Evolutionary conservation across 92 coral and sea anemone genomes (phyloP).

Genomic region (Porites rus): DNA sequence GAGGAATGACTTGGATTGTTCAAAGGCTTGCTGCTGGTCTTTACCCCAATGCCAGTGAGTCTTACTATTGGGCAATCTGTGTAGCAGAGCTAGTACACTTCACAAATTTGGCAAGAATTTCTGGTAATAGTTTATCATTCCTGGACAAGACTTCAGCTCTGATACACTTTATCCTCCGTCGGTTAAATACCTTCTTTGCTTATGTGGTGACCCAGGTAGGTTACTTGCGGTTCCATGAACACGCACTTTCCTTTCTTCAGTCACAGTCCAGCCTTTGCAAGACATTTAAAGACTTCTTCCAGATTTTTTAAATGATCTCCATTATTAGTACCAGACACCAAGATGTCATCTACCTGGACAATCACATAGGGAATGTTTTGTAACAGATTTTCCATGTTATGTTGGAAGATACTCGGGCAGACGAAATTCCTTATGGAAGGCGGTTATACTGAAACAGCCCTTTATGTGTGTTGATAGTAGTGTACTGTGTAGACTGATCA

Average conservation of each 20-base stretch:
- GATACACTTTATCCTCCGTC: conserved; percentile 41
- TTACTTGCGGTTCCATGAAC: conserved; percentile 34
- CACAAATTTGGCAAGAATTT: conserved; percentile 49
- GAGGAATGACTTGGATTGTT: conserved; percentile 23
- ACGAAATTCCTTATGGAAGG: conserved; percentile 1
- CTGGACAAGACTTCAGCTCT: conserved; percentile 54
- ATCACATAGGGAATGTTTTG: not conserved
- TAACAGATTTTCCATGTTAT: not conserved
- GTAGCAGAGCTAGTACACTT: conserved; percentile 45
- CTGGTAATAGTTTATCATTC: conserved; percentile 53
- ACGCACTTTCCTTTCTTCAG: conserved; percentile 9
- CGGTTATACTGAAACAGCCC: not conserved
- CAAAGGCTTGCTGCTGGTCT: conserved; percentile 37
- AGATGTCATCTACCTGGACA: too few species aligned
- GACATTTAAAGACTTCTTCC: too few species aligned
- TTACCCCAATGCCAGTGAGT: conserved; percentile 37
- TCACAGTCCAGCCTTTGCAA: too few species aligned
- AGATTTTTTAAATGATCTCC: too few species aligned
- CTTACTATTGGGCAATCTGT: conserved; percentile 14
- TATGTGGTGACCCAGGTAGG: conserved; percentile 35
- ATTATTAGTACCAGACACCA: too few species aligned
- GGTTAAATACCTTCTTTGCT: conserved; percentile 29
- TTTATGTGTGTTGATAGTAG: conserved; percentile 47
- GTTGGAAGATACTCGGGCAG: not conserved
- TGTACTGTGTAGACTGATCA: conserved; percentile 10